Base-by-base conservation (phyloP, 1,140 invertebrate genomes). In the Zaprionus tsacasi region DNA sequence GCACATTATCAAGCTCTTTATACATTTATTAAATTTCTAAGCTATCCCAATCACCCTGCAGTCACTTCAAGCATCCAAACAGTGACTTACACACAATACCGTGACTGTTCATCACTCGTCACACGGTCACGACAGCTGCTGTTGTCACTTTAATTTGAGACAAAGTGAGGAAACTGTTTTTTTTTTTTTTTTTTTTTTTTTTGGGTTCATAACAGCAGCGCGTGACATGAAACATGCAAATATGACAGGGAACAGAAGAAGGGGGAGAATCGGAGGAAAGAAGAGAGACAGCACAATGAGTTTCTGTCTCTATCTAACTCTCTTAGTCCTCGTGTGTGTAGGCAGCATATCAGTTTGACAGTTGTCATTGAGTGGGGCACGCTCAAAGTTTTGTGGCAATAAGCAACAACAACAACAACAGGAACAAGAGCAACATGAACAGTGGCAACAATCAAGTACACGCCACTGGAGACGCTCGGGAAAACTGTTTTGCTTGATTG, bases 401-500 rank as follows among this genome's bases (percentile, higher is more conserved):
- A 73, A 68, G 55, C 48, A 25, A 12, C 56, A 70, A 10, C 55
- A 70, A 25, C 10, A 27, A 33, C n/a, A 38, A 25, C 36, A 10
- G 10, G 8, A 43, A 5, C n/a, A 7, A 8, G 13, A 15, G 7
- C 40, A 45, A 64, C 60, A 70, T 17, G 15, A 43, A 55, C 57
- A 69, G 69, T 48, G 58, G 35, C 56, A 79, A 79, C 71, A 80
- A 87, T 80, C 83, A 87, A 87, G 80, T 88, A 83, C 83, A 87
- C 72, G 83, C 83, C 83, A 88, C 83, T 83, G 79, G 79, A 87
- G 83, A 87, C 83, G 78, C 81, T 87, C 82, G 68, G 71, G 66
- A 76, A 81, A 88, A 82, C 79, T 76, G 81, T 79, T 87, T 83
- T 72, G 83, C 65, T 80, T 87, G 83, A 87, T 87, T 87, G 83